phyloP scores from a whole-genome alignment of 1,140 invertebrate species.

The Polyergus mexicanus region DNA sequence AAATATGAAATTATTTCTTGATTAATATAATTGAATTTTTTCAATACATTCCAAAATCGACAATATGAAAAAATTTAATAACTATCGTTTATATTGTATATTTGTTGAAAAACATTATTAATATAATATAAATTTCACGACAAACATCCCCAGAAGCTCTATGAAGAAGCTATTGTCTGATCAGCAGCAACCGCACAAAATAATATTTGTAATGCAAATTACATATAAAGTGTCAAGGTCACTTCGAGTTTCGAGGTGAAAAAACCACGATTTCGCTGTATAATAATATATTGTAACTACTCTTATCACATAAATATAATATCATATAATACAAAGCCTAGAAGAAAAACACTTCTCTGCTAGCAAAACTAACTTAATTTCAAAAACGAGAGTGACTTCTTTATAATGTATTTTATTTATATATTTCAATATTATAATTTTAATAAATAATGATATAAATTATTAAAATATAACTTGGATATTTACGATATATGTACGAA shows the following conservation, averaged over 20 bases:
- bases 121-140: not conserved
- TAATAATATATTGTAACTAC: not conserved
- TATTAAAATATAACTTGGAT: not conserved
- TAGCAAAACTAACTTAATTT: not conserved
- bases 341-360: conserved; percentile 10
- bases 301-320: not conserved
- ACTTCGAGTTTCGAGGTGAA: not conserved
- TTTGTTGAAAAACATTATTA: not conserved
- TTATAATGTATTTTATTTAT: conserved; percentile 15
- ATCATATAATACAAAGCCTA: not conserved
- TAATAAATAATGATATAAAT: not conserved
- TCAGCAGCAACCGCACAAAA: not conserved
- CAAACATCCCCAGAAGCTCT: not conserved
- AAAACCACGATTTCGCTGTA: not conserved
- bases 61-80: not conserved
- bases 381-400: not conserved
- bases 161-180: not conserved
- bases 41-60: not conserved
- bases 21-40: not conserved
- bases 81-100: not conserved
- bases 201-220: not conserved
- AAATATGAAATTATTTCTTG: not conserved
- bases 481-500: not conserved
- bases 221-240: not conserved
- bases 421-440: not conserved